A percentile compares a stretch with the other conserved stretches of the same genome.
Conservation (phyloP, 2,888 invertebrate genomes). For the Strigamia crassipes region DNA sequence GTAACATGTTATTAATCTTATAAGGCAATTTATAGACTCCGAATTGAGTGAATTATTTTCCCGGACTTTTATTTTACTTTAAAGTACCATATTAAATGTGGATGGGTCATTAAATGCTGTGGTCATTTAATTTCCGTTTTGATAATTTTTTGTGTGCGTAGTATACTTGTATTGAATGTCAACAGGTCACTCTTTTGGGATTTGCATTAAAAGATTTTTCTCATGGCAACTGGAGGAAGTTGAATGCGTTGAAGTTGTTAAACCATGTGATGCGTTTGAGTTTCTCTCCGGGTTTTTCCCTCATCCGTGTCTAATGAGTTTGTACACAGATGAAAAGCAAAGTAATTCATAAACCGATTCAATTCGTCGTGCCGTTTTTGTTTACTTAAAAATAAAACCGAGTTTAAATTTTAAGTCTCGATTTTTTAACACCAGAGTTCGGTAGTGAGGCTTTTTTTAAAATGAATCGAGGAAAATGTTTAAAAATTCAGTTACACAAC, state of each 20-base stretch:
- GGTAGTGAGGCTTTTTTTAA: neutral
- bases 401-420: neutral
- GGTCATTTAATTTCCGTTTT: constrained; percentile 26
- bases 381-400: neutral
- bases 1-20: constrained; percentile 28
- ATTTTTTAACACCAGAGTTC: neutral
- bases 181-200: constrained; percentile 10
- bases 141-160: neutral
- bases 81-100: neutral
- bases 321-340: neutral
- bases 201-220: constrained; percentile 18
- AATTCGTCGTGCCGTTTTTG: neutral
- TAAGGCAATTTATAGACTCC: constrained; percentile 16
- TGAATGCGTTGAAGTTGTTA: neutral
- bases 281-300: neutral
- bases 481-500: neutral
- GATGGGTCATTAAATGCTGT: neutral
- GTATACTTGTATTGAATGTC: neutral
- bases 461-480: neutral
- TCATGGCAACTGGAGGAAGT: constrained; percentile 18
- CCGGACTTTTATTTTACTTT: neutral
- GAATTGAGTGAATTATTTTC: neutral
- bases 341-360: constrained; percentile 3
- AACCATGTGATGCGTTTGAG: constrained; percentile 1
- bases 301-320: constrained; percentile 16